Evolutionary conservation across 2,113 vertebrate species (phyloP), one percentile per base, ranked within the genome.

Genomic region (Myocastor coypus): DNA sequence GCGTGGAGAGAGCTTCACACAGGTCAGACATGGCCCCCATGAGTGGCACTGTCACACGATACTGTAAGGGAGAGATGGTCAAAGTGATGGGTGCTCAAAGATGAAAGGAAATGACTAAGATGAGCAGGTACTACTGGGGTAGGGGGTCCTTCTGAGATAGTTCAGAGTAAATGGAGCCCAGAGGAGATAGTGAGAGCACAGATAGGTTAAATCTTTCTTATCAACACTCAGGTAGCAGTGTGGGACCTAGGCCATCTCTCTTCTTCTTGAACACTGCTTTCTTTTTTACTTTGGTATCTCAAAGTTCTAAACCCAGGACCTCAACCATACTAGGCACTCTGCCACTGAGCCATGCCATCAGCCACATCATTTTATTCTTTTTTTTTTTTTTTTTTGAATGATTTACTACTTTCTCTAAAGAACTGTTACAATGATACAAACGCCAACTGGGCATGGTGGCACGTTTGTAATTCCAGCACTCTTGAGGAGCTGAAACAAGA

Each of bases 1-100:
- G 98, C 97, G 97, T 99, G 97, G 99, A 99, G 97, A 99, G 99
- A 1, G 99, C 98, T 94, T 98, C 99, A 92, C 99, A 99, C 86
- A 99, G 98, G 97, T 99, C 99, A 2, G 98, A 98, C 97, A 99
- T 98, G 30, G 98, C 97, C 19, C 99, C 99, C 98, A 99, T 98
- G 99, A 99, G 99, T 0, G 99, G 99, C 96, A 99, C 99, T 91
- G 99, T 99, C 83, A 99, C 98, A 24, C 99, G 99, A 97, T 98
- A 99, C 99, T 99, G 97, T 90, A 97, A 95, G 94, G 96, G 24
- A 91, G 5, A 95, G 78, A 93, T 0, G 13, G 26, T 40, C 40
- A 88, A 50, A 26, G 46, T 94, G 52, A 93, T 0, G 19, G 28
- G 64, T 28, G 6, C 5, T 50, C 2, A 8, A 7, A 83, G 55